Percentiles rank a stretch among this genome's conserved stretches.
Evolutionary conservation across 2,888 invertebrate species (phyloP).

Genomic region (Chydorus sphaericus): DNA sequence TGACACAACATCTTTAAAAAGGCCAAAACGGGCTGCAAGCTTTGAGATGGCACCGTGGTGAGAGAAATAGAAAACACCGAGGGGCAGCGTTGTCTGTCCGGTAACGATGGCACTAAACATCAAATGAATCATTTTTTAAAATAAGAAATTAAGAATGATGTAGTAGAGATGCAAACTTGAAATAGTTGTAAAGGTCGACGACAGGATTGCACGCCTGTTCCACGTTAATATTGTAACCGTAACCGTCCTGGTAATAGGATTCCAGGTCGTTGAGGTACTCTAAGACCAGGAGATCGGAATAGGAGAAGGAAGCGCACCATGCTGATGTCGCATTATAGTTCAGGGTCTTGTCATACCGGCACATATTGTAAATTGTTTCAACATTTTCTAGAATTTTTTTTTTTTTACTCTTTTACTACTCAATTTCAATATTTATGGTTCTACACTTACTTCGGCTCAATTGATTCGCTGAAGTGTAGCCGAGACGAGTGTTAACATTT

Average conservation of each 20-base stretch:
- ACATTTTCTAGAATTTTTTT: slow-evolving; percentile 26
- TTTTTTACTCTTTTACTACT: not conserved
- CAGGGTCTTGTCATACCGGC: slow-evolving; percentile 27
- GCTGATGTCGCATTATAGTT: slow-evolving; percentile 20
- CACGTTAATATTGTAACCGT: slow-evolving; percentile 27
- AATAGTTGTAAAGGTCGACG: slow-evolving; percentile 24
- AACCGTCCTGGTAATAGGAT: slow-evolving; percentile 30
- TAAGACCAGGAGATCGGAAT: slow-evolving; percentile 25
- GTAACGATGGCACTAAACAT: not conserved
- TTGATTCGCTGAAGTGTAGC: slow-evolving; percentile 3
- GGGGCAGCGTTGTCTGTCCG: slow-evolving; percentile 13
- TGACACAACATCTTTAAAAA: slow-evolving; percentile 27
- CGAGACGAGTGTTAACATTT: slow-evolving; percentile 20
- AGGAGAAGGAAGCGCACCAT: slow-evolving; percentile 28
- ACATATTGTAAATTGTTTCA: slow-evolving; percentile 24
- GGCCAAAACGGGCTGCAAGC: slow-evolving; percentile 25
- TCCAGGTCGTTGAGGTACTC: slow-evolving; percentile 30
- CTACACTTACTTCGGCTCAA: not conserved
- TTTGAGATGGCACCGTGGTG: slow-evolving; percentile 16
- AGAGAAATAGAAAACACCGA: slow-evolving; percentile 15
- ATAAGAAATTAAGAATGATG: too few species aligned
- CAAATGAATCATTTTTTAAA: too few species aligned
- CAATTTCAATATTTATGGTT: not conserved
- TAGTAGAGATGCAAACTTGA: too few species aligned
- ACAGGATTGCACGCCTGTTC: slow-evolving; percentile 29